Conservation (phyloP, 1,140 invertebrate species). For the Cheumatopsyche charites region DNA sequence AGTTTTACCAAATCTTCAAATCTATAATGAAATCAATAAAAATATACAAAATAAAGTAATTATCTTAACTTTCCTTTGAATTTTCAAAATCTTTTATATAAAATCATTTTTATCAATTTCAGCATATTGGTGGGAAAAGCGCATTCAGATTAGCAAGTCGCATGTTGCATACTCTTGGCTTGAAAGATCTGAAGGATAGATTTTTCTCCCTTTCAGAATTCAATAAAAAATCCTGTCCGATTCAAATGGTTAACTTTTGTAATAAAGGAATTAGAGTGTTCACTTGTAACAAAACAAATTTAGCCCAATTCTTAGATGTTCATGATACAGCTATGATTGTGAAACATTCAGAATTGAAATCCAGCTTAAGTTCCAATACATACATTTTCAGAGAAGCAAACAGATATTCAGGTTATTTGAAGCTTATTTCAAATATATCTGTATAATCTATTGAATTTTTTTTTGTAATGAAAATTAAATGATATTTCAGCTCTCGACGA, state of each 20-base stretch:
- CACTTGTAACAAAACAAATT: slow-evolving; percentile 64
- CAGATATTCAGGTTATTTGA: slow-evolving; percentile 58
- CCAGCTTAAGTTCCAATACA: slow-evolving; percentile 61
- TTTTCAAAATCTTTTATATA: not conserved
- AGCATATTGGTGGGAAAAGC: slow-evolving; percentile 61
- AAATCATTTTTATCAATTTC: slow-evolving; percentile 45
- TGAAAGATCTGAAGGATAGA: slow-evolving; percentile 57
- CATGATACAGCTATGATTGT: slow-evolving; percentile 64
- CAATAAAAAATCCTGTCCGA: slow-evolving; percentile 58
- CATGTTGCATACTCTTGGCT: slow-evolving; percentile 57
- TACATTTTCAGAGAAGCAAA: slow-evolving; percentile 61
- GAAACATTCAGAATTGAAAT: slow-evolving; percentile 60
- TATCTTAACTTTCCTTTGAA: not conserved
- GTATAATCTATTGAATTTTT: not conserved
- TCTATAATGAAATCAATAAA: slow-evolving; percentile 64
- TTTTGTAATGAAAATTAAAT: slow-evolving; percentile 47
- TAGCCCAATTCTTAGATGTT: slow-evolving; percentile 62
- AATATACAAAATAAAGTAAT: slow-evolving; percentile 64
- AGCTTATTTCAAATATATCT: not conserved
- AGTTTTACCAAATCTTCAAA: slow-evolving; percentile 61
- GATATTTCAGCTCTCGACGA: slow-evolving; percentile 58
- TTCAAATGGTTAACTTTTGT: slow-evolving; percentile 62
- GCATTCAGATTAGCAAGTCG: slow-evolving; percentile 61
- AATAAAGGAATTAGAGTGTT: slow-evolving; percentile 59
- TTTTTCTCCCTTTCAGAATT: slow-evolving; percentile 64